These are phyloP conservation scores for Drosophila niveifrons DNA, from an alignment of 2,888 invertebrate species.

Conservation along the genomic window DNA sequence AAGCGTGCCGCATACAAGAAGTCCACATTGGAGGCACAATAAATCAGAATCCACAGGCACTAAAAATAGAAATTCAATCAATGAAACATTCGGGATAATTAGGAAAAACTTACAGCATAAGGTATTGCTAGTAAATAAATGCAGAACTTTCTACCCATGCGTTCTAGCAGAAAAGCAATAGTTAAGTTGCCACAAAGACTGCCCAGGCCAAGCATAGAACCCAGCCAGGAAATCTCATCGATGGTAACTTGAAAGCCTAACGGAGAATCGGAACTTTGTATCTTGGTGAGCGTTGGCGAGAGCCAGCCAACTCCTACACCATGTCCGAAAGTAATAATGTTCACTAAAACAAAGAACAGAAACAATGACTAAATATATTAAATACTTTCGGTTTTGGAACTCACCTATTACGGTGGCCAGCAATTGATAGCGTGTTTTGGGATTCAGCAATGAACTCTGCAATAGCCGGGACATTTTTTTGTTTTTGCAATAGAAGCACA, in stretches of 20 bases:
- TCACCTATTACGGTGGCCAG: constrained; percentile 74
- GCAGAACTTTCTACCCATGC: constrained; percentile 77
- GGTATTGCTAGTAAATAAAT: constrained; percentile 77
- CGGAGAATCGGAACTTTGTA: constrained; percentile 69
- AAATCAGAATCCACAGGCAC: constrained; percentile 81
- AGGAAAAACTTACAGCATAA: constrained; percentile 65
- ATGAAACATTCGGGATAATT: not conserved
- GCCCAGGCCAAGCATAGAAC: constrained; percentile 80
- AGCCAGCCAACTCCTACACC: constrained; percentile 84
- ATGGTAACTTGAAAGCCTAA: constrained; percentile 67
- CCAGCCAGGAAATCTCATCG: constrained; percentile 82
- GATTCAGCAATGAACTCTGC: constrained; percentile 47
- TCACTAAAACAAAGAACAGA: constrained; percentile 60
- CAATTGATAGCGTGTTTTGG: constrained; percentile 63
- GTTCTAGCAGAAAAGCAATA: constrained; percentile 74
- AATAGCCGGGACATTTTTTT: constrained; percentile 35
- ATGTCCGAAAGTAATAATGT: constrained; percentile 83
- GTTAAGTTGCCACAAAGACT: constrained; percentile 78
- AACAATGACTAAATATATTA: not conserved
- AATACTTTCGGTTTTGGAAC: not conserved
- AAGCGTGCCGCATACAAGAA: constrained; percentile 81
- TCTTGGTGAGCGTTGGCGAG: constrained; percentile 79
- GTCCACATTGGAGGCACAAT: constrained; percentile 73
- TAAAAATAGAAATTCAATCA: constrained; percentile 28
- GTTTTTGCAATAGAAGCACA: not conserved